Percentiles rank a stretch among this genome's conserved stretches.
phyloP scores from a whole-genome alignment of 2,797 vertebrate genomes.

The Cuculus canorus region DNA sequence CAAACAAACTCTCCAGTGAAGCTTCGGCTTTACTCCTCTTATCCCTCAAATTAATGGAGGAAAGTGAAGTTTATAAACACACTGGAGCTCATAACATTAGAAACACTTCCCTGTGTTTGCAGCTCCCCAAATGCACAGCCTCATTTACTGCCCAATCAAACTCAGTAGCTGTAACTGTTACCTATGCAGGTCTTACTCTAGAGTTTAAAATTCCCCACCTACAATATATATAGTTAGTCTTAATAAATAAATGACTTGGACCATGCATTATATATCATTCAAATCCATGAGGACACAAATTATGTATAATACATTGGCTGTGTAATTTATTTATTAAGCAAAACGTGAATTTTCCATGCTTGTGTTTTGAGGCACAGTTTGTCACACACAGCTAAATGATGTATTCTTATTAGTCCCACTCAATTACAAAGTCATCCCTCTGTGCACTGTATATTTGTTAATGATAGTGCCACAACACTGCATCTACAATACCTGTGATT shows the following conservation, averaged over 20 bases:
- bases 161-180: slow-evolving; percentile 45
- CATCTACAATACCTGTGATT: slow-evolving; percentile 83
- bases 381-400: slow-evolving; percentile 85
- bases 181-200: slow-evolving; percentile 66
- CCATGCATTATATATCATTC: slow-evolving; percentile 95
- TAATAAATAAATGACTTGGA: slow-evolving; percentile 96
- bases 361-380: slow-evolving; percentile 86
- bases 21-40: not conserved
- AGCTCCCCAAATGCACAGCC: slow-evolving; percentile 61
- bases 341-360: slow-evolving; percentile 92
- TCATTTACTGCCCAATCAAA: slow-evolving; percentile 71
- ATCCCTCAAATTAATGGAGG: slow-evolving; percentile 21
- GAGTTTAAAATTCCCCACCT: slow-evolving; percentile 78
- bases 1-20: not conserved
- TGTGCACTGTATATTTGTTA: slow-evolving; percentile 81
- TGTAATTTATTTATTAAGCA: slow-evolving; percentile 98
- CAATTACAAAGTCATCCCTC: slow-evolving; percentile 86
- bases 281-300: slow-evolving; percentile 89
- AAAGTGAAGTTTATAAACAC: slow-evolving; percentile 59
- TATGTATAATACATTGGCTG: slow-evolving; percentile 93
- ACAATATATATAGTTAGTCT: slow-evolving; percentile 88
- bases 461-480: slow-evolving; percentile 80
- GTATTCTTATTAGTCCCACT: slow-evolving; percentile 88
- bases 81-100: slow-evolving; percentile 3
- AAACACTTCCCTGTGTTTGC: slow-evolving; percentile 5